Percentiles rank a stretch among this genome's conserved stretches.
Conservation (phyloP, 2,797 vertebrate genomes). For the Aratinga solstitialis region DNA sequence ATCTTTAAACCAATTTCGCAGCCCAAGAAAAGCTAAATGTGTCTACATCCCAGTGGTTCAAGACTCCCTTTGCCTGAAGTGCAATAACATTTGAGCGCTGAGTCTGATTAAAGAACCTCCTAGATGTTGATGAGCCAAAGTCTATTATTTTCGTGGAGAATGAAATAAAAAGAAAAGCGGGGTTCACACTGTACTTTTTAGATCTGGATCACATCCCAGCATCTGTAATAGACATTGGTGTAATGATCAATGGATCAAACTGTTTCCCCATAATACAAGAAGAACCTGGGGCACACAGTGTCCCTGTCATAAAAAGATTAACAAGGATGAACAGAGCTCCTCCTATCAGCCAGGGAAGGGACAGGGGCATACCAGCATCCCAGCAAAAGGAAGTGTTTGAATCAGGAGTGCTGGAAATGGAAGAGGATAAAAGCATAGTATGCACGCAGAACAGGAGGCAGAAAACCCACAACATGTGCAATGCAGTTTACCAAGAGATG, state of each 20-base stretch:
- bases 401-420: not conserved
- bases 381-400: not conserved
- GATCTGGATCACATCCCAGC: not conserved
- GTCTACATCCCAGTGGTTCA: not conserved
- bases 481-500: not conserved
- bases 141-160: not conserved
- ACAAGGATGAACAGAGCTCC: not conserved
- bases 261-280: not conserved
- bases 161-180: not conserved
- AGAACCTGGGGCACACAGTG: not conserved
- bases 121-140: not conserved
- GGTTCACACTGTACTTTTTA: not conserved
- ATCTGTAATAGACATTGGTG: not conserved
- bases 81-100: not conserved
- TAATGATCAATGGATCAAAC: not conserved
- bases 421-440: not conserved
- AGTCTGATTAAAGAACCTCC: not conserved
- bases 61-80: not conserved
- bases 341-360: not conserved
- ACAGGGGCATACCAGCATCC: not conserved
- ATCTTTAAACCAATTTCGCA: not conserved
- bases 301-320: not conserved
- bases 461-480: not conserved
- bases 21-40: not conserved
- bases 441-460: not conserved